Evolutionary conservation across 2,797 vertebrate genomes (phyloP).

Genomic region (Oreochromis mossambicus): DNA sequence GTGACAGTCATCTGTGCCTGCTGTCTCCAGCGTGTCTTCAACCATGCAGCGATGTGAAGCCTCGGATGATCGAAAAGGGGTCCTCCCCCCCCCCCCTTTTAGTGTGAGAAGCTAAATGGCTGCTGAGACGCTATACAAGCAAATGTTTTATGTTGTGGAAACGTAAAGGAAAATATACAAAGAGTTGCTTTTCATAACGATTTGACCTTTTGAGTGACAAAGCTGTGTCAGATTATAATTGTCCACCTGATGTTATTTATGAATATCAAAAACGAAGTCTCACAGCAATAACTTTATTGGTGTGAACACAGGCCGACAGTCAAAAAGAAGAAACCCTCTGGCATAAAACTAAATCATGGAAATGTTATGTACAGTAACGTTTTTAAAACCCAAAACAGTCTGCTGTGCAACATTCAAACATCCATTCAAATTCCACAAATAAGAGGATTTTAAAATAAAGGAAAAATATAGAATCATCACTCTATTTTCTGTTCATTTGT

Average conservation of each 20-base stretch:
- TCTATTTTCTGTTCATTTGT: constrained; percentile 35
- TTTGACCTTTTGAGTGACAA: neutral
- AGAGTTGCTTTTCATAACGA: neutral
- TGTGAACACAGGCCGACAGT: neutral
- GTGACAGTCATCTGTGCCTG: neutral
- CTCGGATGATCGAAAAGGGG: fast-evolving
- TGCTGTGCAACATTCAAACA: neutral
- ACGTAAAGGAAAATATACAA: neutral
- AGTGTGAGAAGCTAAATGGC: neutral
- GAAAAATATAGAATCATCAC: constrained; percentile 22
- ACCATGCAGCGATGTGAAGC: neutral
- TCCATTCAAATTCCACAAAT: neutral
- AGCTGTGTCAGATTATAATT: neutral
- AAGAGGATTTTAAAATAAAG: neutral
- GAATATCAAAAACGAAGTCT: neutral
- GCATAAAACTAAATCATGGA: neutral
- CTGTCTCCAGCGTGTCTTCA: neutral
- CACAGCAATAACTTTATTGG: constrained; percentile 44
- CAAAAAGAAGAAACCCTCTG: neutral
- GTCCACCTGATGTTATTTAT: neutral
- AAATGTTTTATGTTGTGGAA: neutral
- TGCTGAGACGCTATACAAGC: neutral
- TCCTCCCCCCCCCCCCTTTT: neutral
- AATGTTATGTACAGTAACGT: neutral
- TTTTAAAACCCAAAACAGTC: neutral